Base-by-base conservation (phyloP, 2,113 vertebrate species). In the Nibea albiflora region DNA sequence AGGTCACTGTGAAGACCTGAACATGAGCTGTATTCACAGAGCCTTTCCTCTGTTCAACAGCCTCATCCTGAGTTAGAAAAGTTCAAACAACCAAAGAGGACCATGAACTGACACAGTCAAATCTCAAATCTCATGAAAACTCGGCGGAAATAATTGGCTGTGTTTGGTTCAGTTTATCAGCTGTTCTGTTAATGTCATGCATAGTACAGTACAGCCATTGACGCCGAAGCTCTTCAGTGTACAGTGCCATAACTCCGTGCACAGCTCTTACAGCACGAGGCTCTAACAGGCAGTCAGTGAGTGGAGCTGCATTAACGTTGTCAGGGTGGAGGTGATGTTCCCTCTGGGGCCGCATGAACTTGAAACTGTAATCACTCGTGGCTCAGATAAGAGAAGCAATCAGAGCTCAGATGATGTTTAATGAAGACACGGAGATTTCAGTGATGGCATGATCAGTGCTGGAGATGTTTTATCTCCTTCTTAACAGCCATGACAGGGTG, bases 341-440 rank as follows among this genome's bases (percentile, higher is more conserved):
- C 75, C 80, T 47, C 26, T 52, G 62, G 57, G 74, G 9, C 66
- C 47, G n/a, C 31, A 47, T 60, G 1, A 61, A 61, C 39, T 53
- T 35, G 17, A 50, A 78, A 58, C 24, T 65, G 70, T 70, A 62
- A 70, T 86, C 65, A 58, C 28, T n/a, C 6, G 1, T 60, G 24
- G n/a, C 77, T 72, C 62, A 70, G 12, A 75, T n/a, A 60, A 60
- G 28, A 62, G 57, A 47, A 35, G 44, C 49, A 22, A 42, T 60
- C 46, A 12, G 19, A 35, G n/a, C 49, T 72, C 60, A 24, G 15
- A 63, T 20, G 57, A 56, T 3, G 20, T 65, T 56, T n/a, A 28
- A 79, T 53, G 16, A 24, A 2, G 5, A n/a, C 22, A 35, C 24
- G 16, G 4, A 53, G 12, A 9, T 17, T 17, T 63, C 49, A 31